phyloP scores from a whole-genome alignment of 2,888 invertebrate species.

The Ectemnius cavifrons region DNA sequence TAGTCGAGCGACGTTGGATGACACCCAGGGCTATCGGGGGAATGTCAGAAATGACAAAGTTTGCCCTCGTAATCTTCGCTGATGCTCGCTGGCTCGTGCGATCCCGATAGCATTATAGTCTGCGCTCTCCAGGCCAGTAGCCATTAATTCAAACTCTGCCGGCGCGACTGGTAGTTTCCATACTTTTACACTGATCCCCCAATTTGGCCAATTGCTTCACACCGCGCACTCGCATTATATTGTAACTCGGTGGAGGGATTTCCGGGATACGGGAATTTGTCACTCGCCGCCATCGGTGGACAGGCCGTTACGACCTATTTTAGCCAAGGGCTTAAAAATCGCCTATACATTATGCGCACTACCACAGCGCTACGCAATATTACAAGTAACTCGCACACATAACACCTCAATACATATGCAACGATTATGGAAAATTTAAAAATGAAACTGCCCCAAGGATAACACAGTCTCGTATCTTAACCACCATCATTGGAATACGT shows the following conservation, averaged over 20 bases:
- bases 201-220: constrained; percentile 38
- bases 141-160: constrained; percentile 49
- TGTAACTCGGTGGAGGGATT: constrained; percentile 11
- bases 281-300: not conserved
- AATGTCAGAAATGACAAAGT: constrained; percentile 49
- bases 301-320: constrained; percentile 16
- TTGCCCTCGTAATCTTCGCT: constrained; percentile 30
- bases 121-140: constrained; percentile 19
- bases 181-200: constrained; percentile 50
- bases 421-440: constrained; percentile 32
- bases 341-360: constrained; percentile 44
- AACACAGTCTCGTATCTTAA: constrained; percentile 22
- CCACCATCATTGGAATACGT: too few relatives aligned
- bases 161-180: constrained; percentile 49
- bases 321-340: constrained; percentile 32
- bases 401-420: constrained; percentile 48
- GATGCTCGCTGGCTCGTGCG: constrained; percentile 42
- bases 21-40: constrained; percentile 13
- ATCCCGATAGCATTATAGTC: constrained; percentile 46
- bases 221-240: constrained; percentile 2
- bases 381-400: constrained; percentile 26
- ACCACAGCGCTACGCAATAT: constrained; percentile 29
- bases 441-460: constrained; percentile 32
- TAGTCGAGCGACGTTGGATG: constrained; percentile 12
- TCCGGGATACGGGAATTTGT: constrained; percentile 36